Evolutionary conservation across 2,888 invertebrate species (phyloP).

Genomic region (Tholera decimalis): DNA sequence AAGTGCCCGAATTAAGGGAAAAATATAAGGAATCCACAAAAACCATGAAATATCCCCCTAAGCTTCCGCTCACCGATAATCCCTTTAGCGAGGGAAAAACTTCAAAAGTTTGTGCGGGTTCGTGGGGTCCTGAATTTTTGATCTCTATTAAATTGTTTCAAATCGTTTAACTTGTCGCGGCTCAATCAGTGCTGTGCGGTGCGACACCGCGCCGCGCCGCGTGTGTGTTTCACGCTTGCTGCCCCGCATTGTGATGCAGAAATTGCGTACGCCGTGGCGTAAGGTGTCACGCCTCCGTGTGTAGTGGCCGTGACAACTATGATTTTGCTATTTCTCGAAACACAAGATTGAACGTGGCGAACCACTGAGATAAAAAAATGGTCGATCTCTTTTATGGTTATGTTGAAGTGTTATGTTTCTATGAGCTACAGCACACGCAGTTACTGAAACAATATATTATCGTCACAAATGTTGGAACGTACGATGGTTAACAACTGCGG

Average conservation of each 20-base stretch:
- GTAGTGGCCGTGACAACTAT: slow-evolving; percentile 43
- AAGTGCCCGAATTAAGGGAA: slow-evolving; percentile 72
- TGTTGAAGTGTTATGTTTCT: background rate
- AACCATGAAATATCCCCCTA: slow-evolving; percentile 87
- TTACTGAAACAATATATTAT: slow-evolving; percentile 5
- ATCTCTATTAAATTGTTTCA: slow-evolving; percentile 92
- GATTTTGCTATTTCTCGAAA: slow-evolving; percentile 21
- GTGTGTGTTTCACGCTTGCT: slow-evolving; percentile 78
- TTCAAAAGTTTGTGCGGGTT: slow-evolving; percentile 91
- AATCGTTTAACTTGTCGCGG: slow-evolving; percentile 92
- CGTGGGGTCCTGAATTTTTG: slow-evolving; percentile 89
- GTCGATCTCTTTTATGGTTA: background rate
- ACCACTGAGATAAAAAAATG: background rate
- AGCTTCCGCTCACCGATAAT: slow-evolving; percentile 88
- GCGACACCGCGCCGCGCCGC: slow-evolving; percentile 45
- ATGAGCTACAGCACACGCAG: background rate
- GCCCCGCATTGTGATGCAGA: slow-evolving; percentile 80
- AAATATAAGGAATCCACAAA: slow-evolving; percentile 84
- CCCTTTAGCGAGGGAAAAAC: slow-evolving; percentile 91
- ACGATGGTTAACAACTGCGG: slow-evolving; percentile 26
- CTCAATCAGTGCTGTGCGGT: slow-evolving; percentile 87
- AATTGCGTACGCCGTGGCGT: slow-evolving; percentile 52
- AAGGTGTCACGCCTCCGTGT: slow-evolving; percentile 36
- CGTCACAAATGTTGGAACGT: slow-evolving; percentile 13
- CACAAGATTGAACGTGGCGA: background rate